Evolutionary conservation across 2,113 vertebrate species (phyloP), one percentile per base, ranked within the genome.

Genomic region (Lepus timidus): DNA sequence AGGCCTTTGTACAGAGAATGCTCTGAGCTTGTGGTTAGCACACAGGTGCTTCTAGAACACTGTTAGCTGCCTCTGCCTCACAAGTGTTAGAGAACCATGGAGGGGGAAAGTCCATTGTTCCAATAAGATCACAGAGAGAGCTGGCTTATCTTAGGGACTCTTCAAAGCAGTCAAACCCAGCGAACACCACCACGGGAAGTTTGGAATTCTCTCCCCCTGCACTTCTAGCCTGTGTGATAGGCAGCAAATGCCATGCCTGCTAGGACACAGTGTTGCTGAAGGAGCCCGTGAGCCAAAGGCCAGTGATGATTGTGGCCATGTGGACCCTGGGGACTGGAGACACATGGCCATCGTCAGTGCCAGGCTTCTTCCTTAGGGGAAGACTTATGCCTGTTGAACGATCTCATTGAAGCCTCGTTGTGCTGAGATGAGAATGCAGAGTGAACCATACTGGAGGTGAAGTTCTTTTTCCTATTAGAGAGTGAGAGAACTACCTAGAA

Each of bases 1-100:
- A 62, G 51, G 65, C 55, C 64, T 87, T 65, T 61, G 51, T 70
- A 62, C 44, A 14, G 14, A 64, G 73, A 49, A 23, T 10, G 1
- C 20, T 85, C 65, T 33, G 71, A 58, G 65, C 52, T 88, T 80
- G 58, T 75, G 51, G 33, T 96, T 87, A 65, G 71, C 87, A 94
- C 86, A 62, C 0, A 1, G 33, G 2, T 90, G 91, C 78, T 88
- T 84, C 90, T 22, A 36, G 31, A 91, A 70, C 44, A 58, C 52
- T 65, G 1, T 29, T 16, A 44, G 51, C 87, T n/a, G 14, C n/a
- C 31, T 85, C 33, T 62, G 74, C 20, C 52, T 86, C 55, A 1
- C 9, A 58, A 20, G 31, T 87, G 12, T 88, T 74, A 83, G 65
- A 36, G 90, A 88, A 70, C 44, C 16, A 4, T 44, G 29, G 55